Evolutionary conservation across 2,888 invertebrate species (phyloP).

Genomic region (Epinotia nisella): DNA sequence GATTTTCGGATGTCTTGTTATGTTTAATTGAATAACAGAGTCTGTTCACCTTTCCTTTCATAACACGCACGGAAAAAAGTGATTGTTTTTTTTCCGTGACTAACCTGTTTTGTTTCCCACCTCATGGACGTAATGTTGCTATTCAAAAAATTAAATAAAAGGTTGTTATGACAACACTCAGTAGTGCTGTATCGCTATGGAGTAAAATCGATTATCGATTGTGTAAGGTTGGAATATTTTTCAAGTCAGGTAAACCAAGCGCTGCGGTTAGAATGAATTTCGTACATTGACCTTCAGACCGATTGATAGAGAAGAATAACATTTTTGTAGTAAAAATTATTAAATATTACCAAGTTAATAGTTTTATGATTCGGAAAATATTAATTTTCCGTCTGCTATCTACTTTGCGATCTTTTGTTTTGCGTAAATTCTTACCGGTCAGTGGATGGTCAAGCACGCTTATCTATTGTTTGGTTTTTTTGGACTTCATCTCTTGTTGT

Average conservation of each 20-base stretch:
- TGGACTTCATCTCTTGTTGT: too few species aligned
- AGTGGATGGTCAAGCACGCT: too few species aligned
- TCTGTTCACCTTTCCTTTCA: constrained; percentile 10
- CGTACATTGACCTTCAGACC: too few species aligned
- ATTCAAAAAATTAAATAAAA: constrained; percentile 1
- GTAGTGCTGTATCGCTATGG: constrained; percentile 13
- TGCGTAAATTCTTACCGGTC: too few species aligned
- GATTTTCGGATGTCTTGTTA: constrained; percentile 14
- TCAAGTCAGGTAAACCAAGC: neutral
- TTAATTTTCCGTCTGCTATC: too few species aligned
- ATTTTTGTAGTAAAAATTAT: too few species aligned
- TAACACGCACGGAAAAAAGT: constrained; percentile 7
- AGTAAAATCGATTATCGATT: neutral
- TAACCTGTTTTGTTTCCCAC: constrained; percentile 34
- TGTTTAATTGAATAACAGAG: constrained; percentile 19
- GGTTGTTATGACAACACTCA: constrained; percentile 17
- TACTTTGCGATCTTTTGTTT: too few species aligned
- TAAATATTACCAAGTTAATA: too few species aligned
- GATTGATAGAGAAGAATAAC: too few species aligned
- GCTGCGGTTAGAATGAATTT: too few species aligned
- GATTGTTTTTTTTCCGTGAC: constrained; percentile 23
- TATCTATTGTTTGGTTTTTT: too few species aligned
- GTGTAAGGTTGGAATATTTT: neutral
- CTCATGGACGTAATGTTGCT: constrained; percentile 34
- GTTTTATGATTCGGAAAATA: too few species aligned